Conservation (phyloP, 2,888 invertebrate genomes). For the Luffia ferchaultella region DNA sequence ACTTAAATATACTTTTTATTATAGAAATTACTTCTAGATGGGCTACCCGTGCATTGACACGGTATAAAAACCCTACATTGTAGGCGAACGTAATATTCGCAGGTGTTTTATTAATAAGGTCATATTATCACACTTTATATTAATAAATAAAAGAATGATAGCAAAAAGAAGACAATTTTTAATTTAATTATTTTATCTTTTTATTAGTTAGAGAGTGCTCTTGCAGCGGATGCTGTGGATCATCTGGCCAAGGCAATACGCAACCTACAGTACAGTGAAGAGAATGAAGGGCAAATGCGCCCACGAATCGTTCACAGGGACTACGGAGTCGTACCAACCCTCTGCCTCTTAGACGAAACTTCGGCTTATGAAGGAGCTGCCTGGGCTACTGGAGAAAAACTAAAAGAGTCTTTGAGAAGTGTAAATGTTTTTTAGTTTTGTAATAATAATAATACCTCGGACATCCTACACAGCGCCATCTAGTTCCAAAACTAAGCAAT, state of each 20-base stretch:
- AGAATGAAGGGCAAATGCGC: conserved; percentile 17
- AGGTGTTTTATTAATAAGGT: no score
- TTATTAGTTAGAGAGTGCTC: conserved; percentile 41
- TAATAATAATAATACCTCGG: no score
- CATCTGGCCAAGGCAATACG: conserved; percentile 43
- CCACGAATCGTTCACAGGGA: conserved; percentile 47
- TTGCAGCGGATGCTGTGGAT: conserved; percentile 43
- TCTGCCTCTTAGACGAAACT: conserved; percentile 72
- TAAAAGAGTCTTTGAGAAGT: conserved; percentile 25
- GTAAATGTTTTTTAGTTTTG: not conserved
- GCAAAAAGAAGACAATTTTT: no score
- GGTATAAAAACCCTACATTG: no score
- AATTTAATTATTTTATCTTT: conserved; percentile 2
- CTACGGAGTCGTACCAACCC: conserved; percentile 68
- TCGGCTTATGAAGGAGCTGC: conserved; percentile 33
- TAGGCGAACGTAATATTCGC: no score
- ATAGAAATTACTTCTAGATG: no score
- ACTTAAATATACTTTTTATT: no score
- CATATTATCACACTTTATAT: no score
- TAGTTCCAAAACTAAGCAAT: no score
- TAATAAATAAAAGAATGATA: no score
- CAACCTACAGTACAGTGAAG: conserved; percentile 20
- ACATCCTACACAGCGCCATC: no score
- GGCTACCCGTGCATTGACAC: no score
- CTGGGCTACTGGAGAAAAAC: conserved; percentile 32